These are phyloP conservation scores for Orestias chungarensis DNA, from an alignment of 2,797 vertebrate species.

Conservation along the genomic window DNA sequence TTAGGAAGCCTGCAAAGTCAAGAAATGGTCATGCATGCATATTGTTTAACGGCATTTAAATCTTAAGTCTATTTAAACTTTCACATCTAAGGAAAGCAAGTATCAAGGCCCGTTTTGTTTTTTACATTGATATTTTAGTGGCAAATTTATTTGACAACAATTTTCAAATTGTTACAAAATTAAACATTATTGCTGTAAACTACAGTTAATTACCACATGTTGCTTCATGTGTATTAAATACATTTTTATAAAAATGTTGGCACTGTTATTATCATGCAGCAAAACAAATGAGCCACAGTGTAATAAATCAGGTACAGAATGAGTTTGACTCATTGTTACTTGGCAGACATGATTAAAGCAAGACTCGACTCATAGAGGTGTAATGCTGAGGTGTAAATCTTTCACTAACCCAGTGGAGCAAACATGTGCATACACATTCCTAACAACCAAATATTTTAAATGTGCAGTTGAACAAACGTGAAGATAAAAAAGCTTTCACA, in stretches of 20 bases:
- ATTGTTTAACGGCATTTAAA: not conserved
- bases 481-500: conserved; percentile 15
- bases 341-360: conserved; percentile 55
- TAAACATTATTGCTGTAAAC: not conserved
- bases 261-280: not conserved
- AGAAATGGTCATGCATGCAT: not conserved
- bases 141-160: not conserved
- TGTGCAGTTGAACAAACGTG: not conserved
- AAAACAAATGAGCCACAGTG: conserved; percentile 3
- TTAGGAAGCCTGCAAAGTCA: not conserved
- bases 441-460: conserved; percentile 10
- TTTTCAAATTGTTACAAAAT: not conserved
- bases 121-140: not conserved
- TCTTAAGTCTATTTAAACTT: not conserved
- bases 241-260: not conserved
- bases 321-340: conserved; percentile 40
- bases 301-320: conserved; percentile 21
- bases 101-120: not conserved
- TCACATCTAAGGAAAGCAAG: not conserved
- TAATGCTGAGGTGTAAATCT: conserved; percentile 70
- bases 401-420: conserved; percentile 55
- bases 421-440: conserved; percentile 38
- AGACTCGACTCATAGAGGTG: conserved; percentile 58
- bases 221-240: not conserved
- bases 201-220: not conserved